Evolutionary conservation across 2,888 invertebrate species (phyloP), one percentile per base, ranked within the genome.

Genomic region (Autographa gamma): DNA sequence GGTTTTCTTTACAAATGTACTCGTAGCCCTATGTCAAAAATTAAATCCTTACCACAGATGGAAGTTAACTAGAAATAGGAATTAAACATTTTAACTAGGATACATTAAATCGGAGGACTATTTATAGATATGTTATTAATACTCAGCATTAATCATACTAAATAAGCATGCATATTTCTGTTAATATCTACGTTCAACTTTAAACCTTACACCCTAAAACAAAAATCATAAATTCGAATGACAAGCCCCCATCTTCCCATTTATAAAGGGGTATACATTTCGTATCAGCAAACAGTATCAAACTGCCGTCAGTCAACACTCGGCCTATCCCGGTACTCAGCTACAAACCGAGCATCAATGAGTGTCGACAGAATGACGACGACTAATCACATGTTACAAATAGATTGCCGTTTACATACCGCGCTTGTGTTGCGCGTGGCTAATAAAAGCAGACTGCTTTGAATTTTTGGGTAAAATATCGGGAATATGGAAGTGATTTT

Each of bases 221-320:
- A 43, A 5, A 14, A 43, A 16, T 2, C 43, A 43, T 14, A 16
- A 43, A 43, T 43, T 43, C 16, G 16, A 16, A 14, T 16, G 16
- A 41, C 41, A 41, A 41, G 41, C 1, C 0, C 41, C 1, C 43
- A 34, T 34, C 34, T 34, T 34, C 2, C 43, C 4, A 48, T 8
- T n/a, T 7, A 16, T 48, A n/a, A 7, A 16, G n/a, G 48, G 5
- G n/a, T 16, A 8, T n/a, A 7, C n/a, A 48, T n/a, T n/a, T 7
- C 48, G 0, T 48, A 68, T 71, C 74, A 71, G 52, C 61, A 63
- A 65, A 77, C 77, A 77, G 77, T 78, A 74, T 66, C 19, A 18
- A 43, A 69, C 63, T 69, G 0, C 38, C 43, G 65, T 67, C 73
- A 60, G 43, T 54, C 61, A 56, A 19, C 54, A 43, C 25, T 48